Evolutionary conservation across 2,888 invertebrate genomes (phyloP).

Genomic region (Xylocampa areola): DNA sequence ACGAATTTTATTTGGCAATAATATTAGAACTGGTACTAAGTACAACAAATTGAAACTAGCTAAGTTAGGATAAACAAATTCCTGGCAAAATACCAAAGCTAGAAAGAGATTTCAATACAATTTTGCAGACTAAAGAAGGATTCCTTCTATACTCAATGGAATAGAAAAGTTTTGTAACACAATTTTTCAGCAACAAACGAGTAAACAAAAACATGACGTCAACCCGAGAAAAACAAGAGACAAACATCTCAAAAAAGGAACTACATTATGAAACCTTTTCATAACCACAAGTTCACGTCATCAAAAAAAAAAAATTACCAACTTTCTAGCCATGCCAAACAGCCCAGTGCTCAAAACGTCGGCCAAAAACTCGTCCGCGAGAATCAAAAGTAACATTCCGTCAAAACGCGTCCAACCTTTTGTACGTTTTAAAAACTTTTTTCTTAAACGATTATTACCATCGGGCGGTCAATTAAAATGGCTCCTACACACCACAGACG

Average conservation of each 20-base stretch:
- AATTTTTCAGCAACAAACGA: background rate
- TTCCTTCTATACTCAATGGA: too few relatives aligned
- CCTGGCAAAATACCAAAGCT: too few relatives aligned
- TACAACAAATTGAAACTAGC: too few relatives aligned
- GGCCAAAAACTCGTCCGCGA: slow-evolving; percentile 71
- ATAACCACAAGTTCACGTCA: slow-evolving; percentile 20
- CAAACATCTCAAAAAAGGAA: background rate
- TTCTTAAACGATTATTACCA: slow-evolving; percentile 74
- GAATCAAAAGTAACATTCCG: slow-evolving; percentile 77
- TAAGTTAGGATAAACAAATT: too few relatives aligned
- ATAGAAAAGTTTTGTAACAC: too few relatives aligned
- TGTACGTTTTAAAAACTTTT: slow-evolving; percentile 65
- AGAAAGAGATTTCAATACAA: too few relatives aligned
- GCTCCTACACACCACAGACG: slow-evolving; percentile 82
- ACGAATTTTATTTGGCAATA: too few relatives aligned
- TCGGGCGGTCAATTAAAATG: slow-evolving; percentile 86
- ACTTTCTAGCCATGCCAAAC: slow-evolving; percentile 54
- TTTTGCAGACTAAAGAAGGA: too few relatives aligned
- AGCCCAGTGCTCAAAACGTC: slow-evolving; percentile 50
- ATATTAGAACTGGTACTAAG: too few relatives aligned
- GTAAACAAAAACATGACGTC: background rate
- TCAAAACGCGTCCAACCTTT: slow-evolving; percentile 79
- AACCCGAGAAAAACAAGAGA: background rate
- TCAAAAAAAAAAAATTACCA: slow-evolving; percentile 19
- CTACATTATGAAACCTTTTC: slow-evolving; percentile 3